These are phyloP conservation scores for Nemurella pictetii DNA, from an alignment of 2,888 invertebrate species.

Conservation along the genomic window DNA sequence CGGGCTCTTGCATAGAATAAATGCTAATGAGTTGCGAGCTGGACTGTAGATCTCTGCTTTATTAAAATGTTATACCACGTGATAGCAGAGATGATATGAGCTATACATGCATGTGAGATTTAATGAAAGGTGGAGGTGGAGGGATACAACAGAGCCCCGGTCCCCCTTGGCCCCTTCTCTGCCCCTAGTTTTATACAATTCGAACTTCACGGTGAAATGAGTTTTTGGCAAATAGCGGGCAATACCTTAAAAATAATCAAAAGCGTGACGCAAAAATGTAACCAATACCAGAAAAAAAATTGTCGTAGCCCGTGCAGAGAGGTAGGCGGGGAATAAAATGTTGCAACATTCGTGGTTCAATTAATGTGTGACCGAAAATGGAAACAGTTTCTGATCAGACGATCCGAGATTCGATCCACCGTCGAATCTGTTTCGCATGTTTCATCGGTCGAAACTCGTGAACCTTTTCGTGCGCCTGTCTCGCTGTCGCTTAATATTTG, in stretches of 20 bases:
- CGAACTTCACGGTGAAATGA: slow-evolving; percentile 35
- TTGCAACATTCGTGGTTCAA: no score
- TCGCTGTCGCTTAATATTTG: background rate
- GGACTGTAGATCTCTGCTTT: slow-evolving; percentile 2
- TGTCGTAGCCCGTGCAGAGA: no score
- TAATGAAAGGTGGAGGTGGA: slow-evolving; percentile 41
- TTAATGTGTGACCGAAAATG: no score
- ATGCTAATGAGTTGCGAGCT: slow-evolving; percentile 5
- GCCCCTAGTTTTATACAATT: slow-evolving; percentile 32
- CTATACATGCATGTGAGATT: slow-evolving; percentile 34
- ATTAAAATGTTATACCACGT: slow-evolving; percentile 22
- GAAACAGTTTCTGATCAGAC: no score
- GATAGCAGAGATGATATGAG: slow-evolving; percentile 21
- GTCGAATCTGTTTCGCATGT: background rate
- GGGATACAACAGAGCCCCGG: slow-evolving; percentile 23
- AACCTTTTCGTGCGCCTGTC: background rate
- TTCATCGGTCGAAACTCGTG: background rate
- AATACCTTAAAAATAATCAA: slow-evolving; percentile 7
- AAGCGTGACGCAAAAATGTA: background rate
- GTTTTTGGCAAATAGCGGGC: slow-evolving; percentile 34
- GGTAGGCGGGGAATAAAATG: no score
- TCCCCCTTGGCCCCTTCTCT: background rate
- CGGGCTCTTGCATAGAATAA: background rate
- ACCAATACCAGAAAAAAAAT: background rate
- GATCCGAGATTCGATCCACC: background rate